Evolutionary conservation across 2,797 vertebrate species (phyloP).

Genomic region (Prunella strophiata): DNA sequence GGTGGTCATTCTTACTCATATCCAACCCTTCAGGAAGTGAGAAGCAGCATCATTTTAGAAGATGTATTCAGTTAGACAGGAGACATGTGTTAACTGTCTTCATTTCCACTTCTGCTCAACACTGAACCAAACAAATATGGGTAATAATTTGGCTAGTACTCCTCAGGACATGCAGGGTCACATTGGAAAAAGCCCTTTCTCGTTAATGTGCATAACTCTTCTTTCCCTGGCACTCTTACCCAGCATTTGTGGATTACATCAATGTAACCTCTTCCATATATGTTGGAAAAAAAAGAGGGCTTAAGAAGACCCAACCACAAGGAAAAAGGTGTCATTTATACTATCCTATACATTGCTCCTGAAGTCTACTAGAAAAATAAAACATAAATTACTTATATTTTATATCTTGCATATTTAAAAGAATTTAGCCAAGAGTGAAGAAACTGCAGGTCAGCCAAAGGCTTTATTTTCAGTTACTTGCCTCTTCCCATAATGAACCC

Average conservation of each 20-base stretch:
- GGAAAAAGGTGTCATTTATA: neutral
- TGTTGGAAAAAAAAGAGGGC: neutral
- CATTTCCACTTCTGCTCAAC: neutral
- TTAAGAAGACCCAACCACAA: neutral
- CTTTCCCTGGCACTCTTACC: neutral
- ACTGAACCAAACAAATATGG: neutral
- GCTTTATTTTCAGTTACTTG: neutral
- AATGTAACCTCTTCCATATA: neutral
- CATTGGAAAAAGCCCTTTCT: neutral
- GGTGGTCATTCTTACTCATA: neutral
- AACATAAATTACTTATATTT: neutral
- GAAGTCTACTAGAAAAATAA: neutral
- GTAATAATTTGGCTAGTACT: neutral
- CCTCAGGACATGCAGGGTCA: neutral
- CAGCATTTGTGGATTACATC: neutral
- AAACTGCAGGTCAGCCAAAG: neutral
- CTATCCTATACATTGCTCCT: neutral
- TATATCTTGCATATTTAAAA: neutral
- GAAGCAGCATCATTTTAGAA: neutral
- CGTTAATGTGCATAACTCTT: neutral
- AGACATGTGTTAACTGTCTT: neutral
- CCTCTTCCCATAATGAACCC: neutral
- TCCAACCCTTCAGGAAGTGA: neutral
- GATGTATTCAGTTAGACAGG: neutral
- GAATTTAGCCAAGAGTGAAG: neutral